These are phyloP conservation scores for Erebia palarica DNA, from an alignment of 2,888 invertebrate species.

Conservation along the genomic window DNA sequence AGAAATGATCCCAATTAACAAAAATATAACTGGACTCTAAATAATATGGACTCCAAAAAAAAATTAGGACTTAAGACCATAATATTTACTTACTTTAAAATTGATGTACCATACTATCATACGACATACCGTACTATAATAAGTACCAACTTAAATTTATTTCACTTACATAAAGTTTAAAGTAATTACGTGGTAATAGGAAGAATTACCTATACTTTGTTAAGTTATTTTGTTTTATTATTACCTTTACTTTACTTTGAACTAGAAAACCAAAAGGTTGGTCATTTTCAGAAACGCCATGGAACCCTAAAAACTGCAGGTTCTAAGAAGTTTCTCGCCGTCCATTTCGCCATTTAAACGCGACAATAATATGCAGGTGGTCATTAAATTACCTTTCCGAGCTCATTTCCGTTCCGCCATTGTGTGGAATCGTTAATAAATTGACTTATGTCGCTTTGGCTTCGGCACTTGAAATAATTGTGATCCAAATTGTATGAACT, in stretches of 20 bases:
- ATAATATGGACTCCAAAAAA: too few relatives aligned
- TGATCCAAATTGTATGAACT: conserved; percentile 22
- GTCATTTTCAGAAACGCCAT: neutral
- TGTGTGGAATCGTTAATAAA: conserved; percentile 24
- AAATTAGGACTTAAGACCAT: too few relatives aligned
- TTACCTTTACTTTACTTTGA: too few relatives aligned
- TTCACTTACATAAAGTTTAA: too few relatives aligned
- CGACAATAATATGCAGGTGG: conserved; percentile 65
- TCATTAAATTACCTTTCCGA: conserved; percentile 69
- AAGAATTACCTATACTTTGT: neutral
- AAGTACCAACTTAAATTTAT: too few relatives aligned
- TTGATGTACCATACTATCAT: too few relatives aligned
- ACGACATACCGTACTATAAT: too few relatives aligned
- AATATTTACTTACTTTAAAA: too few relatives aligned
- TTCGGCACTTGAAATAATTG: conserved; percentile 31
- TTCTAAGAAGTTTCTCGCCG: conserved; percentile 45
- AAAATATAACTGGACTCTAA: too few relatives aligned
- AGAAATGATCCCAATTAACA: too few relatives aligned
- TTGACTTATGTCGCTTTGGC: conserved; percentile 22
- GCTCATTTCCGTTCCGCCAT: conserved; percentile 65
- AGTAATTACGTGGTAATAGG: too few relatives aligned
- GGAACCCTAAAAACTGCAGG: conserved; percentile 9
- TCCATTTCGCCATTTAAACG: conserved; percentile 7
- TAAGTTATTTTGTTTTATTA: too few relatives aligned
- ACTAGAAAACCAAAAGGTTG: neutral